These are phyloP conservation scores for Montipora sp. DNA, from an alignment of 64 coral and sea anemone genomes.

Conservation along the genomic window DNA sequence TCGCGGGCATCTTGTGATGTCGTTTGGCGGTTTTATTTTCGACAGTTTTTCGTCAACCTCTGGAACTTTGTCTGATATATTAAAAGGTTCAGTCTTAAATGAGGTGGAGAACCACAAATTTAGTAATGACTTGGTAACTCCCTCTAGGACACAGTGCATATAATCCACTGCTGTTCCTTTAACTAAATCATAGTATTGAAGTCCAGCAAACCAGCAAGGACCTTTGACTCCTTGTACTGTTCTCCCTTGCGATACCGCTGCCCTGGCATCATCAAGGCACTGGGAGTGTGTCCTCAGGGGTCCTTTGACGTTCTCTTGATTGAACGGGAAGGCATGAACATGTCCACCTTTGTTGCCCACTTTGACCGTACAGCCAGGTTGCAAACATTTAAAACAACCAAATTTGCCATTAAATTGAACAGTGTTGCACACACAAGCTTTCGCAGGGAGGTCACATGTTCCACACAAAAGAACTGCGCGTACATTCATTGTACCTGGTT, in stretches of 20 bases:
- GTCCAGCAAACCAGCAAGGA: conserved; percentile 56
- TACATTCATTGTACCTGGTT: background rate
- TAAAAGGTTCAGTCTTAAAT: conserved; percentile 46
- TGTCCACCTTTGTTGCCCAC: conserved; percentile 4
- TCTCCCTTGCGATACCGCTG: background rate
- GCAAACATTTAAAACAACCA: conserved; percentile 61
- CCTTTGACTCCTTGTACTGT: conserved; percentile 36
- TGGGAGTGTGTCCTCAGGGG: background rate
- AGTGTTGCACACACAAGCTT: conserved; percentile 39
- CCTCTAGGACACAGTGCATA: conserved; percentile 63
- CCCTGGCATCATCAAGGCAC: conserved; percentile 12
- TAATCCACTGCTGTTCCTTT: conserved; percentile 62
- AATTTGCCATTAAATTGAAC: conserved; percentile 67
- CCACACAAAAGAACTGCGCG: conserved; percentile 38
- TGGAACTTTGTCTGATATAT: conserved; percentile 33
- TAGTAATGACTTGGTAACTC: conserved; percentile 11
- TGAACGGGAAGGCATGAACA: conserved; percentile 29
- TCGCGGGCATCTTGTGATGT: background rate
- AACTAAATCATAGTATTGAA: conserved; percentile 43
- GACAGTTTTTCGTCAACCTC: background rate
- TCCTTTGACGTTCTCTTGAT: conserved; percentile 1
- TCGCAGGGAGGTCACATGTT: conserved; percentile 63
- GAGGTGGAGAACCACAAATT: conserved; percentile 20
- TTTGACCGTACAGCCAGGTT: conserved; percentile 51
- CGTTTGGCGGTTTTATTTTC: conserved; percentile 56